Evolutionary conservation across 1,140 invertebrate genomes (phyloP).

Genomic region (Drosophila bifasciata): DNA sequence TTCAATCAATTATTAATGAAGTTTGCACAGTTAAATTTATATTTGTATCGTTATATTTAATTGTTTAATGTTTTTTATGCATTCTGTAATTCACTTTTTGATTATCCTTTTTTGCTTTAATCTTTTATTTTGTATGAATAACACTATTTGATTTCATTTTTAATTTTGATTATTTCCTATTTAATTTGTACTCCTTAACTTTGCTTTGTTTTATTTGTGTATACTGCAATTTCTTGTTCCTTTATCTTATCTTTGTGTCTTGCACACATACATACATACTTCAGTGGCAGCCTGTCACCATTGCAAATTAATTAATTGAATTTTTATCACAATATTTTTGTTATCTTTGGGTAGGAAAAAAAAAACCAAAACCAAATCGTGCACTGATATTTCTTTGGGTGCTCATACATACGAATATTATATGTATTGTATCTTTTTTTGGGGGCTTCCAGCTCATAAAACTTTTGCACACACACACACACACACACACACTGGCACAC

Average conservation of each 20-base stretch:
- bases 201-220: not conserved
- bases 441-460: constrained; percentile 47
- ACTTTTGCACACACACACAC: constrained; percentile 31
- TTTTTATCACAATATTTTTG: constrained; percentile 40
- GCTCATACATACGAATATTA: not conserved
- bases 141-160: no score
- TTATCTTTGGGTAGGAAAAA: constrained; percentile 36
- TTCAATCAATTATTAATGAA: no score
- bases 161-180: no score
- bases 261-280: not conserved
- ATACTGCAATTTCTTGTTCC: not conserved
- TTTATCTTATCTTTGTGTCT: constrained; percentile 3
- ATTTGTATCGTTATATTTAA: no score
- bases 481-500: constrained; percentile 4
- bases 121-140: no score
- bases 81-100: no score
- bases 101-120: no score
- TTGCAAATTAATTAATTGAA: constrained; percentile 41
- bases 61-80: no score
- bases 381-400: constrained; percentile 14
- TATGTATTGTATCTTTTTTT: constrained; percentile 28
- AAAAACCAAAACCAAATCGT: constrained; percentile 14
- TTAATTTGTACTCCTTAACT: no score
- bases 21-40: no score
- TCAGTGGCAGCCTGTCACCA: not conserved